Evolutionary conservation across 2,113 vertebrate species (phyloP).

Genomic region (Mustela lutreola): DNA sequence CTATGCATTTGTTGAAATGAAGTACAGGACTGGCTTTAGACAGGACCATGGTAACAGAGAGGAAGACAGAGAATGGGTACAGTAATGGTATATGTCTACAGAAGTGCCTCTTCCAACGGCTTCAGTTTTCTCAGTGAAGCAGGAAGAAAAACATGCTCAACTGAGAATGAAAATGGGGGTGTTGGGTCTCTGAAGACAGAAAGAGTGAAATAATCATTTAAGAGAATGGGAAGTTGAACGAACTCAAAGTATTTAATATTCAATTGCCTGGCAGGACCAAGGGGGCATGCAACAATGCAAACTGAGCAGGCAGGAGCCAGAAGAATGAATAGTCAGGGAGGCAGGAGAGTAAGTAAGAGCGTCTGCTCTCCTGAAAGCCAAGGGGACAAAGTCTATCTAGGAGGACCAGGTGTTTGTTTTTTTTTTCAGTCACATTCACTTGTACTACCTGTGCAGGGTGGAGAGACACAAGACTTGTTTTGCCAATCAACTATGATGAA

Average conservation of each 20-base stretch:
- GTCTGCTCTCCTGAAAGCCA: neutral
- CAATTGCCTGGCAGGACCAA: neutral
- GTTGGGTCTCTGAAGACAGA: neutral
- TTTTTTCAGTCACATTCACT: neutral
- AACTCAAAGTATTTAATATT: neutral
- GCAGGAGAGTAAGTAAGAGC: neutral
- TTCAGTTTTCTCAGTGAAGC: slow-evolving; percentile 49
- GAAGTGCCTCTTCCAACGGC: neutral
- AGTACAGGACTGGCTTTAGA: neutral
- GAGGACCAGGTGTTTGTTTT: neutral
- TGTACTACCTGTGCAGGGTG: neutral
- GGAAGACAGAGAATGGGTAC: neutral
- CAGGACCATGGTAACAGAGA: neutral
- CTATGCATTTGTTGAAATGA: neutral
- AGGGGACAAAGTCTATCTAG: neutral
- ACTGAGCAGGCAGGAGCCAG: neutral
- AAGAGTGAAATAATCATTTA: neutral
- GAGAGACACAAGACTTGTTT: neutral
- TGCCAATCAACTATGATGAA: neutral
- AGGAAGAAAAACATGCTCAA: slow-evolving; percentile 36
- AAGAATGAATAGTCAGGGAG: neutral
- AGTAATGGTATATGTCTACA: neutral
- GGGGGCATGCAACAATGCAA: neutral
- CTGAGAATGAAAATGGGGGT: neutral
- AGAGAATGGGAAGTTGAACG: neutral